Percentiles rank a stretch among this genome's conserved stretches.
These are phyloP conservation scores for Rhabdophis nuchalis DNA, from an alignment of 2,797 vertebrate species.

Conservation along the genomic window DNA sequence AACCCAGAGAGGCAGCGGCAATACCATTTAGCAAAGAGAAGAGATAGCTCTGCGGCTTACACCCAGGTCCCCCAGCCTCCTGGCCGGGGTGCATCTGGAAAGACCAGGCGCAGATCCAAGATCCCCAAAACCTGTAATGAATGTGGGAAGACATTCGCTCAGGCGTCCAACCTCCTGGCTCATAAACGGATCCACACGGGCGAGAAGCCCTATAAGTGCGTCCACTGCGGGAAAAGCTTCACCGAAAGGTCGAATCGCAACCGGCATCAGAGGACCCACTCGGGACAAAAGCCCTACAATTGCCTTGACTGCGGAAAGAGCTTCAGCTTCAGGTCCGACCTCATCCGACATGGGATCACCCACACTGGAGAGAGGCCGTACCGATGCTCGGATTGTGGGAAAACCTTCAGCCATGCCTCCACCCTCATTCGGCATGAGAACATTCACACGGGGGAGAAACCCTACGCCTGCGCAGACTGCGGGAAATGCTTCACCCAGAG, in stretches of 20 bases:
- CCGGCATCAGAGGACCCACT: slow-evolving; percentile 26
- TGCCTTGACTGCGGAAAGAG: slow-evolving; percentile 19
- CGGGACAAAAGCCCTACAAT: slow-evolving; percentile 29
- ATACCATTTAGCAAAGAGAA: background rate
- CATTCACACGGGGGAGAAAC: slow-evolving; percentile 25
- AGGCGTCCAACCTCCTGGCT: slow-evolving; percentile 61
- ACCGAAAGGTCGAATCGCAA: slow-evolving; percentile 24
- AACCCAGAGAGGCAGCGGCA: background rate
- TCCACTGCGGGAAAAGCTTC: slow-evolving; percentile 38
- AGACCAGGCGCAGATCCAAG: slow-evolving; percentile 59
- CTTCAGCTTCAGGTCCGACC: slow-evolving; percentile 16
- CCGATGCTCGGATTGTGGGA: slow-evolving; percentile 1
- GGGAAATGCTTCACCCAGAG: slow-evolving; percentile 17
- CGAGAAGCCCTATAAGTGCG: slow-evolving; percentile 11
- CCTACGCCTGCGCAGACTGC: slow-evolving; percentile 10
- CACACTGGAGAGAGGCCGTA: background rate
- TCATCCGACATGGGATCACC: background rate
- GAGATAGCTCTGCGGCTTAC: background rate
- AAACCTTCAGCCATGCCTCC: background rate
- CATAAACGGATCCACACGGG: slow-evolving; percentile 60
- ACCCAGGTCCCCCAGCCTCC: slow-evolving; percentile 5
- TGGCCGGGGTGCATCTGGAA: slow-evolving; percentile 44
- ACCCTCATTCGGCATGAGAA: background rate
- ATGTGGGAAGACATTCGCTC: slow-evolving; percentile 62
- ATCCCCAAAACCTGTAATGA: slow-evolving; percentile 59